These are phyloP conservation scores for Zeugodacus cucurbitae DNA, from an alignment of 1,140 invertebrate genomes.

Conservation along the genomic window DNA sequence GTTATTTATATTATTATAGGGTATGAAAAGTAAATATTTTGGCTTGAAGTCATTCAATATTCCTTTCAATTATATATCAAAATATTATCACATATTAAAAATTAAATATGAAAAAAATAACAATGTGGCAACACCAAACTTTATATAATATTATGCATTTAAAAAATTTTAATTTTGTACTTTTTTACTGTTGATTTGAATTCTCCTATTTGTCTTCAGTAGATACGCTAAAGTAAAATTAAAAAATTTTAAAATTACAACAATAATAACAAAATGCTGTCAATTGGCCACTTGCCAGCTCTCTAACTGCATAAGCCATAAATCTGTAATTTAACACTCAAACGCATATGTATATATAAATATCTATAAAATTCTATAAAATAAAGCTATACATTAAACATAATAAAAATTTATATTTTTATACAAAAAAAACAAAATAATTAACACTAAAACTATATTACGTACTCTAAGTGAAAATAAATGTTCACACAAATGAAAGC, in stretches of 20 bases:
- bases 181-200: too few relatives aligned
- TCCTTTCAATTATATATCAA: too few relatives aligned
- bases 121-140: too few relatives aligned
- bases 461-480: background rate
- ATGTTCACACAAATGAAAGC: background rate
- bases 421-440: background rate
- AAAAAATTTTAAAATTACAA: background rate
- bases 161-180: too few relatives aligned
- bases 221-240: background rate
- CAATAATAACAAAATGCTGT: background rate
- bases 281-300: background rate
- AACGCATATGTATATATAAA: background rate
- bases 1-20: too few relatives aligned
- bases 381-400: background rate
- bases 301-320: background rate
- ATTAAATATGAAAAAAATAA: too few relatives aligned
- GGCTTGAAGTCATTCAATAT: too few relatives aligned
- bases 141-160: too few relatives aligned
- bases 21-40: too few relatives aligned
- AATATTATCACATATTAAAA: too few relatives aligned
- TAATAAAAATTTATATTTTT: slow-evolving; percentile 31
- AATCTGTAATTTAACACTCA: background rate
- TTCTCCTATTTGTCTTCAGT: too few relatives aligned
- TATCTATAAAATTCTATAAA: background rate
- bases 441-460: background rate